Percentiles rank a stretch among this genome's conserved stretches.
phyloP scores from a whole-genome alignment of 2,113 vertebrate genomes.

The Labeo catla region DNA sequence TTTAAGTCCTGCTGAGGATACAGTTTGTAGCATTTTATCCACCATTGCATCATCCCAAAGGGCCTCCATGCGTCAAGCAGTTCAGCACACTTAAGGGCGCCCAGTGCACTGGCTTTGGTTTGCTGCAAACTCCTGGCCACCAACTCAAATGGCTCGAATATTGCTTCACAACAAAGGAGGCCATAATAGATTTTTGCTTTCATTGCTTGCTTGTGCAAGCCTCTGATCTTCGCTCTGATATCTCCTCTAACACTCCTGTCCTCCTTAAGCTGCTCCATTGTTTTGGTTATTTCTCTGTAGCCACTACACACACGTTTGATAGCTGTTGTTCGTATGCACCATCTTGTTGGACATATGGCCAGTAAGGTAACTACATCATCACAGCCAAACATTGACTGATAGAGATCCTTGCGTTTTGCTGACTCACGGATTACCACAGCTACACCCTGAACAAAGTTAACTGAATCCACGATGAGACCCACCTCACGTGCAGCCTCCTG shows the following conservation, averaged over 20 bases:
- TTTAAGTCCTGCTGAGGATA: no score
- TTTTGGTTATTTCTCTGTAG: not conserved
- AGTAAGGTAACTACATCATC: not conserved
- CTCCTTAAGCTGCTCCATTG: no score
- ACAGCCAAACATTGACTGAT: not conserved
- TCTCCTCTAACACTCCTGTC: conserved; percentile 1
- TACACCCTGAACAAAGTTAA: no score
- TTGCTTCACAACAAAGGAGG: not conserved
- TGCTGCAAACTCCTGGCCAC: not conserved
- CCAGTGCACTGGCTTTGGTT: not conserved
- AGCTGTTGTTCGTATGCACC: not conserved
- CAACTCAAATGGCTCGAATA: not conserved
- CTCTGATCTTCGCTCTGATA: not conserved
- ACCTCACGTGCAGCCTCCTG: not conserved
- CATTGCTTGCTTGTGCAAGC: not conserved
- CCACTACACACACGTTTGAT: not conserved
- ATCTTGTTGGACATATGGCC: not conserved
- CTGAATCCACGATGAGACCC: not conserved
- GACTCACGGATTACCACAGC: not conserved
- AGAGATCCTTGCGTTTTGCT: not conserved
- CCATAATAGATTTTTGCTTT: not conserved
- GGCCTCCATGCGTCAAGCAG: no score
- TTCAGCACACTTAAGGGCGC: no score
- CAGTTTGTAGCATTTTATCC: no score
- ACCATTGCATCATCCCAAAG: no score